These are phyloP conservation scores for Dasyurus viverrinus DNA, from an alignment of 2,113 vertebrate species.

Conservation along the genomic window DNA sequence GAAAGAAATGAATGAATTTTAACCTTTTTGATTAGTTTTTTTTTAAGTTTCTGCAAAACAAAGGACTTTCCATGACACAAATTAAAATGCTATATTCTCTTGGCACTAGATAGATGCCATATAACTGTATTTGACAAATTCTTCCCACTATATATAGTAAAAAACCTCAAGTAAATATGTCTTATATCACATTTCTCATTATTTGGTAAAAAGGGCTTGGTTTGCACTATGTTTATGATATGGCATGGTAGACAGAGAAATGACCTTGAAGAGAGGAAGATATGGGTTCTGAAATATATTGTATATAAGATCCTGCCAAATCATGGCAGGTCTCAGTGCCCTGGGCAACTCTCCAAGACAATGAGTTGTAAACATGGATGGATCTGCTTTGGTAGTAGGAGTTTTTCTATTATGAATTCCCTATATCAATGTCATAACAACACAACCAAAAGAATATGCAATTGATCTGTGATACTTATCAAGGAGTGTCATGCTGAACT, in stretches of 20 bases:
- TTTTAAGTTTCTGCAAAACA: not conserved
- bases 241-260: not conserved
- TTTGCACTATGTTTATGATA: not conserved
- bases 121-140: not conserved
- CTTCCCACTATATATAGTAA: not conserved
- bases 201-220: not conserved
- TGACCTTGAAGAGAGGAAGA: not conserved
- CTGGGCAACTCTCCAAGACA: not conserved
- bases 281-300: not conserved
- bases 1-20: not conserved
- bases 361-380: not conserved
- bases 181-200: not conserved
- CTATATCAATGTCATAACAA: not conserved
- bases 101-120: not conserved
- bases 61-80: not conserved
- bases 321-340: not conserved
- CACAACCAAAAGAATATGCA: not conserved
- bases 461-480: not conserved
- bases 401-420: not conserved
- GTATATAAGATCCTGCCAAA: not conserved
- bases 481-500: not conserved
- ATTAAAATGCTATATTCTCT: not conserved
- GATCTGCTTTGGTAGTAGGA: not conserved
- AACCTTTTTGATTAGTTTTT: not conserved
- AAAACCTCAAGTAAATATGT: not conserved